Evolutionary conservation across 1,140 invertebrate genomes (phyloP).

Genomic region (Ectropis grisescens): DNA sequence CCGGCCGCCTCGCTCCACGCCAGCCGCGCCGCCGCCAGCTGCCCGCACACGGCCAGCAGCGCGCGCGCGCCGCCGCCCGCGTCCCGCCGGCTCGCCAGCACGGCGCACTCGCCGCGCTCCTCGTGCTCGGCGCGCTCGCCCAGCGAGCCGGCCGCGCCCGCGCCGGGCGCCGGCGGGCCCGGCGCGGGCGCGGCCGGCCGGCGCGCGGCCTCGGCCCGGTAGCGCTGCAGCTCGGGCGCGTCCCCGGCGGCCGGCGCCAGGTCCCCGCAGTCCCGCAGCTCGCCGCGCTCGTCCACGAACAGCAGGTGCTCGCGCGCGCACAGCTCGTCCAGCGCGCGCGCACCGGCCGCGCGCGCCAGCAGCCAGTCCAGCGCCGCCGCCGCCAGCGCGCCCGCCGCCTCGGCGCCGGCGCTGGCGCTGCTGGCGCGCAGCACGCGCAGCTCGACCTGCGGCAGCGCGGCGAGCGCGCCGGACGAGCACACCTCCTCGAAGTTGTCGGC

Average conservation of each 20-base stretch:
- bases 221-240: slow-evolving; percentile 85
- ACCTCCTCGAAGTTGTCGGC: slow-evolving; percentile 69
- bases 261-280: slow-evolving; percentile 83
- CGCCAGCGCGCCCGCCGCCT: too few relatives aligned
- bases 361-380: too few relatives aligned
- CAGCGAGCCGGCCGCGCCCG: slow-evolving; percentile 9
- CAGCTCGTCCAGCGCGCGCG: slow-evolving; percentile 26
- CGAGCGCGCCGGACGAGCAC: slow-evolving; percentile 31
- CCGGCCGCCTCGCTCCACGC: slow-evolving; percentile 17
- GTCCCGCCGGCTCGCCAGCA: too few relatives aligned
- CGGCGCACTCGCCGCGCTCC: slow-evolving; percentile 15
- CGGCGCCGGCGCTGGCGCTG: slow-evolving; percentile 30
- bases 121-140: slow-evolving; percentile 8
- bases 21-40: slow-evolving; percentile 24
- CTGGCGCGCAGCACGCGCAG: slow-evolving; percentile 34
- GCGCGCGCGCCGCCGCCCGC: too few relatives aligned
- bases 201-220: slow-evolving; percentile 80
- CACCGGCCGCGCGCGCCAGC: slow-evolving; percentile 13
- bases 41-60: not conserved
- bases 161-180: slow-evolving; percentile 5
- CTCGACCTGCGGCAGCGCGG: slow-evolving; percentile 26
- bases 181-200: slow-evolving; percentile 71
- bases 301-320: slow-evolving; percentile 80
- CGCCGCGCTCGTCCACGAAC: slow-evolving; percentile 81
- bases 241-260: slow-evolving; percentile 75